Percentiles rank a stretch among this genome's conserved stretches.
Conservation (phyloP, 1,140 invertebrate genomes). For the Drosophila jambulina region DNA sequence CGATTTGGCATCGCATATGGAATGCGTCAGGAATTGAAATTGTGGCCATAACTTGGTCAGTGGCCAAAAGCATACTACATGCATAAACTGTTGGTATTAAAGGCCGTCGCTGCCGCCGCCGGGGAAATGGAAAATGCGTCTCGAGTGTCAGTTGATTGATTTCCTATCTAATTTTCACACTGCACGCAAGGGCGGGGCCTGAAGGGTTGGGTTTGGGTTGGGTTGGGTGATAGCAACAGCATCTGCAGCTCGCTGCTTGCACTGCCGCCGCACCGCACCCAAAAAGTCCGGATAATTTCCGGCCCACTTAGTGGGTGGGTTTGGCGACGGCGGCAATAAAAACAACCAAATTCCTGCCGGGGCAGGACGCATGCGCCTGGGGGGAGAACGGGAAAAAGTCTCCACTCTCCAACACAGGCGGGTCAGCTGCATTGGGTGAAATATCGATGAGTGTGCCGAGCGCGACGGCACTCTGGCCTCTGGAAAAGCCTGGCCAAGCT, state of each 20-base stretch:
- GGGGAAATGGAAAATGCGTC: slow-evolving; percentile 17
- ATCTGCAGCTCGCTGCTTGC: slow-evolving; percentile 44
- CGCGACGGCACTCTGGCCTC: slow-evolving; percentile 37
- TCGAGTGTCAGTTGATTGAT: slow-evolving; percentile 55
- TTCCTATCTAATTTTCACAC: slow-evolving; percentile 55
- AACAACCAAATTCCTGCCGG: slow-evolving; percentile 13
- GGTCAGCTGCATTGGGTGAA: slow-evolving; percentile 65
- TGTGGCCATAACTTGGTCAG: slow-evolving; percentile 40
- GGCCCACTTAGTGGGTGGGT: slow-evolving; percentile 27
- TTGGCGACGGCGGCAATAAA: slow-evolving; percentile 21
- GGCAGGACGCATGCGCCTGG: slow-evolving; percentile 58
- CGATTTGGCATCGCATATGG: slow-evolving; percentile 16
- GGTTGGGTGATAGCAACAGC: slow-evolving; percentile 43
- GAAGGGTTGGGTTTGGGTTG: not conserved
- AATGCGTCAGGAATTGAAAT: slow-evolving; percentile 26
- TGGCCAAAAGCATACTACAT: slow-evolving; percentile 22
- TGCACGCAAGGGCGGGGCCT: slow-evolving; percentile 38
- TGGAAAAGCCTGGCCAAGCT: slow-evolving; percentile 39
- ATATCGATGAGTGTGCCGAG: slow-evolving; percentile 52
- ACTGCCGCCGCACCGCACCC: slow-evolving; percentile 59
- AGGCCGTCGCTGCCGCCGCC: not conserved
- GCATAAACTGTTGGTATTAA: slow-evolving; percentile 6
- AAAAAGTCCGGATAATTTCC: slow-evolving; percentile 67
- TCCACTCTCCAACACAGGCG: slow-evolving; percentile 42
- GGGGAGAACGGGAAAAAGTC: slow-evolving; percentile 12